These are phyloP conservation scores for Morus bassanus DNA, from an alignment of 2,797 vertebrate species.

Conservation along the genomic window DNA sequence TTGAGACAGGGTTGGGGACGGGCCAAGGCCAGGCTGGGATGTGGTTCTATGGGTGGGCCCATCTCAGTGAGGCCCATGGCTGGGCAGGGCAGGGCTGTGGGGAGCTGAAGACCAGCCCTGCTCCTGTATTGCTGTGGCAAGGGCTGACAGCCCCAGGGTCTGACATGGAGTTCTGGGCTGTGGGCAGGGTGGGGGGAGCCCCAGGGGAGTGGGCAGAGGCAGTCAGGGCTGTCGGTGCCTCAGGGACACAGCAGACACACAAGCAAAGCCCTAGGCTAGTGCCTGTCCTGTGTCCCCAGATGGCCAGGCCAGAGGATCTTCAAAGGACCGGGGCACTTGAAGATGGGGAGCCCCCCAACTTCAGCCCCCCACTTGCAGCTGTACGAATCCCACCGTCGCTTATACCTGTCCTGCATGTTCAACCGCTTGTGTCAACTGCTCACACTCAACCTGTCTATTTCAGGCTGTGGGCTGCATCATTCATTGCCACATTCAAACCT, in stretches of 20 bases:
- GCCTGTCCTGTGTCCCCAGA: background rate
- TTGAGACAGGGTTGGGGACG: rapidly evolving
- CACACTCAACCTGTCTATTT: background rate
- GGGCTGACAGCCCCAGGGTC: rapidly evolving
- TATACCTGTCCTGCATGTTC: background rate
- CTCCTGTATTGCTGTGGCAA: background rate
- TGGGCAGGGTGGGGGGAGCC: too few species aligned
- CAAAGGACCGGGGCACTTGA: background rate
- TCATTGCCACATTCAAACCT: background rate
- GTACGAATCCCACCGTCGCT: background rate
- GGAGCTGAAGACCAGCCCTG: background rate
- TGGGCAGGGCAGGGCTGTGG: rapidly evolving
- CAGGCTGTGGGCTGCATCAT: rapidly evolving
- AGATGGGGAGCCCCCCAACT: background rate
- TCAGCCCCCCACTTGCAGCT: background rate
- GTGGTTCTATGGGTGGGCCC: background rate
- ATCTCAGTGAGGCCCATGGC: too few species aligned
- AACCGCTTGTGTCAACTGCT: background rate
- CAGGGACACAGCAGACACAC: background rate
- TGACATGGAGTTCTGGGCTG: background rate
- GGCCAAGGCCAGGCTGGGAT: background rate
- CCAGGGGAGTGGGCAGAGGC: too few species aligned
- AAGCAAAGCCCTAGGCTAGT: background rate
- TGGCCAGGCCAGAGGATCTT: background rate
- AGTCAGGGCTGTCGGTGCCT: background rate